Conservation (phyloP, 2,113 vertebrate genomes). For the Megaptera novaeangliae region DNA sequence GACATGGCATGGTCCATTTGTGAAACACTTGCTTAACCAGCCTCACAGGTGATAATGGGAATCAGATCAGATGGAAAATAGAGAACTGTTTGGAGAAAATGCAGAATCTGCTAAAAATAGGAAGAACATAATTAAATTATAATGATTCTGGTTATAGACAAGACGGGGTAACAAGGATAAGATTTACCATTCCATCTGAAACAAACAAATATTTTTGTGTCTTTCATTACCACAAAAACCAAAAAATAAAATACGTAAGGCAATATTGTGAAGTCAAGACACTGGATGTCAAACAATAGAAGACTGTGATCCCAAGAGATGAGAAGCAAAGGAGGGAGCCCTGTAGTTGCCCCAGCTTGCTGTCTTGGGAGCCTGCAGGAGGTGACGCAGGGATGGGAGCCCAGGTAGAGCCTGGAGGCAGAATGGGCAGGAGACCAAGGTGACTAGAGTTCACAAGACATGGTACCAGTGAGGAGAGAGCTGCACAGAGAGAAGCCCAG, state of each 20-base stretch:
- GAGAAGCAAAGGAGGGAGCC: not conserved
- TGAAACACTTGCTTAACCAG: not conserved
- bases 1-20: not conserved
- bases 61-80: not conserved
- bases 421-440: not conserved
- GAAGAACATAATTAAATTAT: not conserved
- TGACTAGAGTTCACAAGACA: not conserved
- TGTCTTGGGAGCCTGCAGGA: not conserved
- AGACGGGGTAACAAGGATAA: not conserved
- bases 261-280: not conserved
- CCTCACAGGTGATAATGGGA: not conserved
- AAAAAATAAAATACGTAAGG: not conserved
- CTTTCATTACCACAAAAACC: not conserved
- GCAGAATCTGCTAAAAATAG: not conserved
- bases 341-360: not conserved
- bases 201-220: not conserved
- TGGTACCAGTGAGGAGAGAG: not conserved
- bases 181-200: not conserved
- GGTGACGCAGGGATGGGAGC: not conserved
- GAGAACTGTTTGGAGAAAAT: not conserved
- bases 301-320: not conserved
- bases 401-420: not conserved
- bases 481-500: not conserved
- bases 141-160: not conserved
- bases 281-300: not conserved